Evolutionary conservation across 2,113 vertebrate genomes (phyloP).

Genomic region (Oreotrochilus melanogaster): DNA sequence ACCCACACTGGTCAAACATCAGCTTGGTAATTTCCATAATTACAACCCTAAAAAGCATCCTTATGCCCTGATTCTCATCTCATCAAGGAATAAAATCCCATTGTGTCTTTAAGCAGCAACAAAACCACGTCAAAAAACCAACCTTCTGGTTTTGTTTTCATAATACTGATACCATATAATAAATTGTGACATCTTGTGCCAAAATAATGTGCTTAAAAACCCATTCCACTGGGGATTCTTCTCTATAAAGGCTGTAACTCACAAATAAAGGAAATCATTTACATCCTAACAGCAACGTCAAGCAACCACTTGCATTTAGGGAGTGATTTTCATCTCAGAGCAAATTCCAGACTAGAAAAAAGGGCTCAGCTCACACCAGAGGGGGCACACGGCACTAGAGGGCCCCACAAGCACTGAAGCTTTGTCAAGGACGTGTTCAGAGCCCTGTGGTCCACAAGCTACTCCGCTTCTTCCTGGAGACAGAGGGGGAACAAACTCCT

Average conservation of each 20-base stretch:
- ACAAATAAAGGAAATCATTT: conserved; percentile 3
- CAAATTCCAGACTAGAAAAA: neutral
- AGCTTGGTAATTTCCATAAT: neutral
- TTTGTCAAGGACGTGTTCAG: neutral
- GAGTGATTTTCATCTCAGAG: neutral
- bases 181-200: neutral
- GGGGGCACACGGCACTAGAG: neutral
- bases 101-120: neutral
- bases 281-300: neutral
- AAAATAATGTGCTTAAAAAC: conserved; percentile 15
- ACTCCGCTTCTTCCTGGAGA: neutral
- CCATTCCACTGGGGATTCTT: neutral
- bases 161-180: neutral
- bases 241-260: neutral
- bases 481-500: neutral
- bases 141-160: too few species aligned
- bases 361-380: conserved; percentile 14
- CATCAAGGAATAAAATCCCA: neutral
- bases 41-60: neutral
- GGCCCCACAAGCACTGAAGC: neutral
- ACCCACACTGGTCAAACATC: neutral
- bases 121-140: neutral
- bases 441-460: neutral
- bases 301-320: neutral
- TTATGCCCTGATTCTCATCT: neutral